Evolutionary conservation across 2,888 invertebrate species (phyloP).

Genomic region (Anticlea derivata): DNA sequence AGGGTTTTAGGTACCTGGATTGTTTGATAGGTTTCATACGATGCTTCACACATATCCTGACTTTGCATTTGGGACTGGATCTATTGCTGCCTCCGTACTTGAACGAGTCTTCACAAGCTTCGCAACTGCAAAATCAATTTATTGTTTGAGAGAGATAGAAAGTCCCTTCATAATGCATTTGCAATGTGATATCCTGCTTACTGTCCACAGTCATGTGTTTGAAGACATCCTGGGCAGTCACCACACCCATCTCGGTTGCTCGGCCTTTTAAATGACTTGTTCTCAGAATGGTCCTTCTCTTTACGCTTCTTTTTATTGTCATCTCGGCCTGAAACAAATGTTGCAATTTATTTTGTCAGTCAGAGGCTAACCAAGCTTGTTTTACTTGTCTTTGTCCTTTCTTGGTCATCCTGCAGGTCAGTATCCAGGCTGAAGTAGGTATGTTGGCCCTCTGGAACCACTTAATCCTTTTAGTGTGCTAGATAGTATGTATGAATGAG

Average conservation of each 20-base stretch:
- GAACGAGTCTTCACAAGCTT: constrained; percentile 79
- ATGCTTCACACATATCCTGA: constrained; percentile 75
- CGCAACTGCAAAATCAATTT: constrained; percentile 61
- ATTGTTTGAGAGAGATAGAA: no score
- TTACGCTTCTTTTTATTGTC: constrained; percentile 77
- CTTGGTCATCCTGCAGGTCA: no score
- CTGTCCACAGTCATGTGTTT: constrained; percentile 76
- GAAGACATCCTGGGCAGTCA: constrained; percentile 73
- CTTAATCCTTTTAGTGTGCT: no score
- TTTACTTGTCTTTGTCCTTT: no score
- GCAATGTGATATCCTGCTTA: constrained; percentile 52
- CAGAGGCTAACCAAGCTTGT: no score
- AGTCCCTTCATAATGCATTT: no score
- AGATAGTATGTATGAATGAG: no score
- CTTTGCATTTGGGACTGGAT: constrained; percentile 79
- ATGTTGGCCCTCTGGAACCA: no score
- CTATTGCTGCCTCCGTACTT: constrained; percentile 80
- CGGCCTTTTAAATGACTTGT: constrained; percentile 70
- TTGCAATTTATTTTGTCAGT: no score
- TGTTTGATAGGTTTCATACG: constrained; percentile 61
- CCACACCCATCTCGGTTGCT: constrained; percentile 75
- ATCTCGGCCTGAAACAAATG: constrained; percentile 54
- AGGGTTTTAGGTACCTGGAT: constrained; percentile 64
- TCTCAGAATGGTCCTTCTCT: constrained; percentile 77
- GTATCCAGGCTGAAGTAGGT: no score